These are phyloP conservation scores for Silurus asotus DNA, from an alignment of 2,113 vertebrate genomes.

Conservation along the genomic window DNA sequence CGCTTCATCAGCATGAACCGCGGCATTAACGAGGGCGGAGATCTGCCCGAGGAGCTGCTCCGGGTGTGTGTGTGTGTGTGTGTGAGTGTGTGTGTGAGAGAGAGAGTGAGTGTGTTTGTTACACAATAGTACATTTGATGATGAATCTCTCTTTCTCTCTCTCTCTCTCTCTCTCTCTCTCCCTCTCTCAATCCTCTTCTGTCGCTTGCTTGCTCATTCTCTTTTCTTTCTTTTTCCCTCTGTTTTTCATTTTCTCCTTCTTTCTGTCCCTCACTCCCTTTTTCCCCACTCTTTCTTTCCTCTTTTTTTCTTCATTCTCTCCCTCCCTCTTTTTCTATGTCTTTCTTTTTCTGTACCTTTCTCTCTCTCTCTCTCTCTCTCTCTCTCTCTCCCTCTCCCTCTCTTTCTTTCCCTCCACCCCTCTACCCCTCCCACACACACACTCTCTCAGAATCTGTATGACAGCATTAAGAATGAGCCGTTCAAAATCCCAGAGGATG, in stretches of 20 bases:
- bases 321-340: background rate
- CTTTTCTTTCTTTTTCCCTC: too few relatives aligned
- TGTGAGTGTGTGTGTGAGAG: background rate
- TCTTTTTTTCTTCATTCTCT: background rate
- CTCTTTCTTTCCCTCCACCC: background rate
- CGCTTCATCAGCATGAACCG: conserved; percentile 91
- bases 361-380: background rate
- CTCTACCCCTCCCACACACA: too few relatives aligned
- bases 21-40: conserved; percentile 89
- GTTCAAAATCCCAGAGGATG: conserved; percentile 92
- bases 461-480: conserved; percentile 92
- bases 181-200: too few relatives aligned
- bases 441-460: conserved; percentile 79
- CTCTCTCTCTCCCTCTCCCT: background rate
- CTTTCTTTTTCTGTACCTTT: background rate
- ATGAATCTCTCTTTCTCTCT: too few relatives aligned
- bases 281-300: background rate
- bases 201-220: too few relatives aligned
- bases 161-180: too few relatives aligned
- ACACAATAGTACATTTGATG: too few relatives aligned
- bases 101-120: too few relatives aligned
- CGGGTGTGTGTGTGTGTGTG: conserved; percentile 50
- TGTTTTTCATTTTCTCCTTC: too few relatives aligned
- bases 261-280: background rate
- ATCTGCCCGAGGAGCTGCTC: conserved; percentile 87